phyloP scores from a whole-genome alignment of 2,888 invertebrate species.

The Pterobdella sp. region DNA sequence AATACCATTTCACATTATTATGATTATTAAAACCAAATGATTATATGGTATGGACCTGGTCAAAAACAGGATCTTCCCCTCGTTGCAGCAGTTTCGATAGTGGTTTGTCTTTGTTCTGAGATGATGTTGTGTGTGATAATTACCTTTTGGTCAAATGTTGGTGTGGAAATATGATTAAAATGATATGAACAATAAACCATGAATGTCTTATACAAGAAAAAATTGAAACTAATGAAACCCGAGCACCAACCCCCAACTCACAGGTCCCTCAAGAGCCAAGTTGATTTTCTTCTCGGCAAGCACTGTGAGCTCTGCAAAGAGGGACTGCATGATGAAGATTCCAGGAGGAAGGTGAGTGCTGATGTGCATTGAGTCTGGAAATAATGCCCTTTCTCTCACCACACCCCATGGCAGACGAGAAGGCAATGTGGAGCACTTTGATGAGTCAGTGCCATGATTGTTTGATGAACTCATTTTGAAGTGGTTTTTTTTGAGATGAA shows the following conservation, averaged over 20 bases:
- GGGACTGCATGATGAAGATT: conserved; percentile 87
- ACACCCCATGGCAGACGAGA: conserved; percentile 40
- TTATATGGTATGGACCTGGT: too few relatives aligned
- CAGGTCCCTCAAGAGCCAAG: conserved; percentile 65
- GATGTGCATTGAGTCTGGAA: conserved; percentile 37
- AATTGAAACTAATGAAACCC: too few relatives aligned
- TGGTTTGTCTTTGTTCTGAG: conserved; percentile 66
- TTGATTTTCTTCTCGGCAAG: conserved; percentile 94
- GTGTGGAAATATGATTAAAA: too few relatives aligned
- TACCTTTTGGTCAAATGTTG: too few relatives aligned
- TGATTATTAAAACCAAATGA: too few relatives aligned
- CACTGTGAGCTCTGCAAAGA: conserved; percentile 88
- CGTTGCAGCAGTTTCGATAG: conserved; percentile 86
- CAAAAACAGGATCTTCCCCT: conserved; percentile 89
- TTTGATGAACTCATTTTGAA: too few relatives aligned
- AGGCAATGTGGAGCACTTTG: conserved; percentile 22
- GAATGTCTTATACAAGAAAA: too few relatives aligned
- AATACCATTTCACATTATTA: too few relatives aligned
- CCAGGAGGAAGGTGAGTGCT: conserved; percentile 55
- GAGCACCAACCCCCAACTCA: conserved; percentile 26
- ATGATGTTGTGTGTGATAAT: background rate
- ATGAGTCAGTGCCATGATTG: background rate
- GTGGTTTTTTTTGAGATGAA: too few relatives aligned
- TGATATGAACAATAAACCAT: too few relatives aligned
- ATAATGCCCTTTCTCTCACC: conserved; percentile 34